phyloP scores from a whole-genome alignment of 2,113 vertebrate genomes.

The Poeciliopsis turrubarensis region DNA sequence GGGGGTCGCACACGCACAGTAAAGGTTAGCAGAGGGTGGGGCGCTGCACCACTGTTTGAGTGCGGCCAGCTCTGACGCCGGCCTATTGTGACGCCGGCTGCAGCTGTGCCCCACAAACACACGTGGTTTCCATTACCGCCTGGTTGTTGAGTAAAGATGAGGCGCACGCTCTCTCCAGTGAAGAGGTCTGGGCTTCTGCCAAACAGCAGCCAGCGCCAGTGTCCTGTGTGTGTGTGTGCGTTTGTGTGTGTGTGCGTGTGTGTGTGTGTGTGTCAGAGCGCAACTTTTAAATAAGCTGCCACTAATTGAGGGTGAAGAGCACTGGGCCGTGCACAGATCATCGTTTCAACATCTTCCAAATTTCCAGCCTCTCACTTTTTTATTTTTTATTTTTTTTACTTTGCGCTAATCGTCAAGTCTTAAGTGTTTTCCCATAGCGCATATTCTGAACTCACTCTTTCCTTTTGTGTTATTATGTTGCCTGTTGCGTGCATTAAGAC shows the following conservation, averaged over 20 bases:
- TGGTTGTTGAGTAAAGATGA: constrained; percentile 57
- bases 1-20: background rate
- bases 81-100: constrained; percentile 69
- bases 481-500: background rate
- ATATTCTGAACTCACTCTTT: constrained; percentile 23
- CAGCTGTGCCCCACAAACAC: constrained; percentile 68
- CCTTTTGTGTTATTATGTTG: constrained; percentile 25
- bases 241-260: constrained; percentile 2
- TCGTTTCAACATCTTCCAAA: constrained; percentile 51
- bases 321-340: constrained; percentile 8
- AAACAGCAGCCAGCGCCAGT: constrained; percentile 74
- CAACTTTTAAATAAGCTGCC: constrained; percentile 58
- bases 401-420: constrained; percentile 6
- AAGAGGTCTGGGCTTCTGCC: constrained; percentile 59
- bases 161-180: constrained; percentile 52
- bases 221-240: constrained; percentile 43
- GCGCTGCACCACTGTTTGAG: constrained; percentile 61
- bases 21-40: constrained; percentile 22
- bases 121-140: constrained; percentile 73
- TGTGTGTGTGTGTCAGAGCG: background rate
- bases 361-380: constrained; percentile 43
- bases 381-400: background rate
- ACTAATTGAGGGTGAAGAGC: constrained; percentile 47
- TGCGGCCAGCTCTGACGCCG: constrained; percentile 65
- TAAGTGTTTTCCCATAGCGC: constrained; percentile 20